These are phyloP conservation scores for Ganaspis sp. DNA, from an alignment of 1,140 invertebrate genomes.

Conservation along the genomic window DNA sequence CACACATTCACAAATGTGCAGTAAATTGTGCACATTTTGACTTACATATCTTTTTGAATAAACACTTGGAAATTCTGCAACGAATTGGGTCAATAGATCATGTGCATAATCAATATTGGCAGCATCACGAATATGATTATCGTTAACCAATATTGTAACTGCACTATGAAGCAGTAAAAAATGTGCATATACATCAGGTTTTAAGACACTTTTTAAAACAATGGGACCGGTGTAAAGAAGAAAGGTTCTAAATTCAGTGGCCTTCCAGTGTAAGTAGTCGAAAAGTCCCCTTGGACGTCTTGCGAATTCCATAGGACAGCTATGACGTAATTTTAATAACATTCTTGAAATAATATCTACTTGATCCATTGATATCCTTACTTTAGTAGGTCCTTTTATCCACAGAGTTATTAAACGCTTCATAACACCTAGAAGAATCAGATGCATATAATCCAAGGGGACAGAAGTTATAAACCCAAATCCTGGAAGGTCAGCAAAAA, in stretches of 20 bases:
- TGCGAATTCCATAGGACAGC: not conserved
- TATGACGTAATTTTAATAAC: not conserved
- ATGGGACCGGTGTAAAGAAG: too few relatives aligned
- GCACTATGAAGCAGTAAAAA: not conserved
- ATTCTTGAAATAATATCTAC: not conserved
- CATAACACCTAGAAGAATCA: too few relatives aligned
- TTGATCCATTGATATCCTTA: not conserved
- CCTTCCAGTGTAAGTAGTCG: not conserved
- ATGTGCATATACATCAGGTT: not conserved
- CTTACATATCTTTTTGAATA: too few relatives aligned
- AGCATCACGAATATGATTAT: not conserved
- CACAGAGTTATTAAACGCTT: too few relatives aligned
- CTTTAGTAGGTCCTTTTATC: not conserved
- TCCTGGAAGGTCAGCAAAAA: not conserved
- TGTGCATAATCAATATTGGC: slow-evolving; percentile 42
- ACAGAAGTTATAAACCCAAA: not conserved
- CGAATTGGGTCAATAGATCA: slow-evolving; percentile 44
- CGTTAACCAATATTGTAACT: slow-evolving; percentile 1
- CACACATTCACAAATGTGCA: too few relatives aligned
- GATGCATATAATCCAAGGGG: too few relatives aligned
- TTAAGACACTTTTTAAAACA: not conserved
- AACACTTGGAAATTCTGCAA: slow-evolving; percentile 29
- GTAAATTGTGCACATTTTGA: too few relatives aligned
- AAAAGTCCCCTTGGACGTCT: not conserved
- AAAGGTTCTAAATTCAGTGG: too few relatives aligned